Percentiles rank a stretch among this genome's conserved stretches.
These are phyloP conservation scores for Etheostoma perlongum DNA, from an alignment of 2,797 vertebrate genomes.

Conservation along the genomic window DNA sequence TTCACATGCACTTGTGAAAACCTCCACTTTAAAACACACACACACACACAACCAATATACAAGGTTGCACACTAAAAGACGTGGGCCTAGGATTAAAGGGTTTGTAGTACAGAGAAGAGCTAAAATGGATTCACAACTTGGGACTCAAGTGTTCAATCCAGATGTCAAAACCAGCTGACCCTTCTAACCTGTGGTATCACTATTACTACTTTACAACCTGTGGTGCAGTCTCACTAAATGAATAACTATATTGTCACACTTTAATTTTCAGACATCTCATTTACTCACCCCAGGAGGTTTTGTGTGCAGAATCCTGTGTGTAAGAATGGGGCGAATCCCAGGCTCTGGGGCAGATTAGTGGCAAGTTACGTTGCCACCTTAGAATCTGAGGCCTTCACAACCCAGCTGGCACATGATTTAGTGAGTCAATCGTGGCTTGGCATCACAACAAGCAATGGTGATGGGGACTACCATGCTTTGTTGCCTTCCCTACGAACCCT, in stretches of 20 bases:
- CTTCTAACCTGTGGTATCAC: not conserved
- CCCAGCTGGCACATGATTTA: conserved; percentile 62
- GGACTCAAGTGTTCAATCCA: conserved; percentile 14
- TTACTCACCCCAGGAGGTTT: conserved; percentile 13
- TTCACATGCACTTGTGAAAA: conserved; percentile 59
- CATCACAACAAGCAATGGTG: conserved; percentile 37
- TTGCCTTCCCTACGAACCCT: conserved; percentile 3
- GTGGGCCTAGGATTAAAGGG: conserved; percentile 52
- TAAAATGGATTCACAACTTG: conserved; percentile 9
- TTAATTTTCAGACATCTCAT: conserved; percentile 36
- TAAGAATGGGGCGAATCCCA: conserved; percentile 48
- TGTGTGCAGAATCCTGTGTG: conserved; percentile 18
- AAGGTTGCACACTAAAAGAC: conserved; percentile 31
- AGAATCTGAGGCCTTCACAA: conserved; percentile 58
- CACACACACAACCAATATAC: conserved; percentile 23
- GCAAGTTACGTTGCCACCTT: conserved; percentile 61
- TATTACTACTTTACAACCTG: not conserved
- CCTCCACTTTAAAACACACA: conserved; percentile 43
- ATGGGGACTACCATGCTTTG: not conserved
- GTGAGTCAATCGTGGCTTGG: conserved; percentile 56
- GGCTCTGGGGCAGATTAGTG: conserved; percentile 58
- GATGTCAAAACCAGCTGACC: conserved; percentile 17
- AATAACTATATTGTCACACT: conserved; percentile 26
- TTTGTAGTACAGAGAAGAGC: conserved; percentile 47
- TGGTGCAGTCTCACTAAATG: not conserved